Conservation (phyloP, 2,888 invertebrate species). For the Chirona hameri region DNA sequence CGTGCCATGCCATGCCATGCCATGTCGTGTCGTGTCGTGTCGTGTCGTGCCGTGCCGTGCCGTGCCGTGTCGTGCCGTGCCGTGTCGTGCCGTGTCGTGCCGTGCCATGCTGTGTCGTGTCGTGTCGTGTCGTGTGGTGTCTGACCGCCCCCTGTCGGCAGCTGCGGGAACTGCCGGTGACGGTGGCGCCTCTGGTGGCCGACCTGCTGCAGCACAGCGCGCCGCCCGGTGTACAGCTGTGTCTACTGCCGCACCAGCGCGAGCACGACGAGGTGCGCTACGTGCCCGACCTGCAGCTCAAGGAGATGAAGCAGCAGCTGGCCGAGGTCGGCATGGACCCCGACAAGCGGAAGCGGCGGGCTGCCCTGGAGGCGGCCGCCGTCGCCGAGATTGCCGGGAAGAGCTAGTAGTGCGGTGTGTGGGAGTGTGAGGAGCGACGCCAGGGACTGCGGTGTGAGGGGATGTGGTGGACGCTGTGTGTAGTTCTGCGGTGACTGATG, state of each 20-base stretch:
- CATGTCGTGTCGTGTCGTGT: no score
- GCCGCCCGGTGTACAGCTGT: conserved; percentile 74
- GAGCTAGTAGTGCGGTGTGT: not conserved
- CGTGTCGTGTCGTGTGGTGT: not conserved
- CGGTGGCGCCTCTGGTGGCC: conserved; percentile 64
- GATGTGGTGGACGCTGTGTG: not conserved
- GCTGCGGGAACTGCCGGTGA: conserved; percentile 49
- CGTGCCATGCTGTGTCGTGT: not conserved
- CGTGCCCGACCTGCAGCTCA: conserved; percentile 77
- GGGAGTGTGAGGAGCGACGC: no score
- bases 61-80: no score
- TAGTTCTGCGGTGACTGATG: no score
- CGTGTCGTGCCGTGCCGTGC: no score
- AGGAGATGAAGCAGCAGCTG: conserved; percentile 69
- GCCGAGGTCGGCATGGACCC: conserved; percentile 41
- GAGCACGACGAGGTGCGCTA: conserved; percentile 69
- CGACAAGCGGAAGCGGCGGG: not conserved
- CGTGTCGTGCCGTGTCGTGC: no score
- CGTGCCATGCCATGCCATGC: no score
- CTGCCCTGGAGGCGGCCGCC: not conserved
- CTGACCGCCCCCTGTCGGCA: conserved; percentile 42
- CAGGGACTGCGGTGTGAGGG: not conserved
- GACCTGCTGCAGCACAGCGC: conserved; percentile 67
- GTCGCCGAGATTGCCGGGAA: no score
- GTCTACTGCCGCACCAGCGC: conserved; percentile 62